Evolutionary conservation across 2,888 invertebrate genomes (phyloP), one percentile per base, ranked within the genome.

Genomic region (Philaethria dido): DNA sequence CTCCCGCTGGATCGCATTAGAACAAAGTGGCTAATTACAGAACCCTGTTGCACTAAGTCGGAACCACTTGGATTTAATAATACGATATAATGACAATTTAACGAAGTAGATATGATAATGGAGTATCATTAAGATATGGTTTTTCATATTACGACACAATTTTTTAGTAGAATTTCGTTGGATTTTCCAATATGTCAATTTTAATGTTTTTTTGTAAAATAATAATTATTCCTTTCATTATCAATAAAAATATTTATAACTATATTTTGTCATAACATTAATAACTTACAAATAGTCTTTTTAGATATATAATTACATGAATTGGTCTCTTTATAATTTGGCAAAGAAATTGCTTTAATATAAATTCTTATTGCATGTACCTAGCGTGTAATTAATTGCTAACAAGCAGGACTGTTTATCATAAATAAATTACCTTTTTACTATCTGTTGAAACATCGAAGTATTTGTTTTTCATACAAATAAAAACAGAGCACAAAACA

Each of bases 31-130:
- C 33, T 45, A 63, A 20, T 64, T 55, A 57, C 64, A 9, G 33
- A 47, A 39, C 36, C 36, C 33, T 59, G 57, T 57, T 42, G 52
- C 57, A 59, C 50, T 57, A 62, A 47, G 36, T 39, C 14, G 33
- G 20, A 62, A 54, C 55, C 61, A 61, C 48, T 62, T 47, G 22
- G 64, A 47, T 65, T 62, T 62, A 64, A 62, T 66, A 63, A 48
- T 55, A 50, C 39, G 42, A 60, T 18, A 45, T 66, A 62, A 66
- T 68, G 66, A 22, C 52, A 42, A 50, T 64, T 66, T 71, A 66
- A 71, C 66, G 57, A 69, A 63, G 45, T 22, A 52, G 52, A 66
- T 70, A 64, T 62, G 50, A 25, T 64, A 71, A 69, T 63, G 52
- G 48, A 36, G 44, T 39, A 36, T 66, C 63, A 70, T 70, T 70